phyloP scores from a whole-genome alignment of 2,797 vertebrate genomes.

The Parotocinclus haroldoi region DNA sequence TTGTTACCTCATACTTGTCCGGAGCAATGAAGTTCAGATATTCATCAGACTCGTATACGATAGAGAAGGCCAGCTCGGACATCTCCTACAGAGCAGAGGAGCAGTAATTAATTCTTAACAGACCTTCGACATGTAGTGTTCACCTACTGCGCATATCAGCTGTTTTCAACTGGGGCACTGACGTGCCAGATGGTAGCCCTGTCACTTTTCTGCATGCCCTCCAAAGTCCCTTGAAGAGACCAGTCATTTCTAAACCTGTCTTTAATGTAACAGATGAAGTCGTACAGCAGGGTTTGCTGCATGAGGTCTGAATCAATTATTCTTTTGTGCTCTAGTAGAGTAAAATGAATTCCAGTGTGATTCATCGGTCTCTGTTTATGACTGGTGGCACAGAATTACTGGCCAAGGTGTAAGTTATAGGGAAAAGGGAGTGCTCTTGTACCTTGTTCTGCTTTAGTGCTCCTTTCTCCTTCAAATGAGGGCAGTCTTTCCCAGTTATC shows the following conservation, averaged over 20 bases:
- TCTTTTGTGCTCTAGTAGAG: too few relatives aligned
- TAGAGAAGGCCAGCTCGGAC: constrained; percentile 81
- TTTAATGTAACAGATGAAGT: too few relatives aligned
- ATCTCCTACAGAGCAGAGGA: constrained; percentile 70
- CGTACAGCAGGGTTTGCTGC: too few relatives aligned
- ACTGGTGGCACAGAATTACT: too few relatives aligned
- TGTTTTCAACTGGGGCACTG: constrained; percentile 17
- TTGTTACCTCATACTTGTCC: constrained; percentile 81
- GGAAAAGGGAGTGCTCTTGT: background rate
- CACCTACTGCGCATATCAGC: constrained; percentile 18
- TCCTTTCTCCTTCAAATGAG: constrained; percentile 85
- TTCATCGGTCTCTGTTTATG: too few relatives aligned
- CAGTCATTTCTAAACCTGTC: too few relatives aligned
- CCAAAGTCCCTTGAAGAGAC: constrained; percentile 11
- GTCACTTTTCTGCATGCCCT: constrained; percentile 23
- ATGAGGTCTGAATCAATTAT: too few relatives aligned
- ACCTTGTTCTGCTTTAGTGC: constrained; percentile 79
- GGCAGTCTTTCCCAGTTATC: constrained; percentile 83
- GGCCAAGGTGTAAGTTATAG: too few relatives aligned
- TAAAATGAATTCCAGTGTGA: too few relatives aligned
- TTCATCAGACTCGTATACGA: constrained; percentile 81
- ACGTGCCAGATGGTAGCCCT: constrained; percentile 41
- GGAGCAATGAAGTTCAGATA: constrained; percentile 84
- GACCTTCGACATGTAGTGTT: constrained; percentile 18
- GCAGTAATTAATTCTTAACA: constrained; percentile 23